These are phyloP conservation scores for Drosophila fulvimacula DNA, from an alignment of 2,888 invertebrate species.

Conservation along the genomic window DNA sequence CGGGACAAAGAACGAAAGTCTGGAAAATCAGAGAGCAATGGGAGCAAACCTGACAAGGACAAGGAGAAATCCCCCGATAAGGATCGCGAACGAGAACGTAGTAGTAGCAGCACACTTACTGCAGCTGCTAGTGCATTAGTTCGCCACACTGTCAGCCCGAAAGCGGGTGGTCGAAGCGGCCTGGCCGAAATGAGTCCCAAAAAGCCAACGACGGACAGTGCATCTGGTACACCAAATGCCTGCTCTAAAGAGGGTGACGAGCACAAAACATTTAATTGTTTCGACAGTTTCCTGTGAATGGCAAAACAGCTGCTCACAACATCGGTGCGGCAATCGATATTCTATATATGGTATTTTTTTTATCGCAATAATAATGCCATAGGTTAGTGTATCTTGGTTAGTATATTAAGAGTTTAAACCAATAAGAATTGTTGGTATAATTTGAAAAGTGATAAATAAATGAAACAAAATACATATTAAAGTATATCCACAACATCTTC, in stretches of 20 bases:
- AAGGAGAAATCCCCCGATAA: constrained; percentile 85
- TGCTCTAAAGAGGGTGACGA: constrained; percentile 76
- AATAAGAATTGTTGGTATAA: background rate
- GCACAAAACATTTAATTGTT: constrained; percentile 62
- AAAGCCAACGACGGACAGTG: constrained; percentile 36
- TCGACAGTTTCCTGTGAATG: constrained; percentile 44
- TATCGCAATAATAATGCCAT: too few relatives aligned
- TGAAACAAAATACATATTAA: too few relatives aligned
- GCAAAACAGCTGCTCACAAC: constrained; percentile 49
- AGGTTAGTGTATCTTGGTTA: too few relatives aligned
- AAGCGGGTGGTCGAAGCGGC: constrained; percentile 40
- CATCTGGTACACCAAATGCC: constrained; percentile 48
- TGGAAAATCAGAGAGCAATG: constrained; percentile 82
- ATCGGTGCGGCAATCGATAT: background rate
- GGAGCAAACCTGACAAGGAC: constrained; percentile 84
- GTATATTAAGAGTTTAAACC: background rate
- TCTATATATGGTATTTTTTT: background rate
- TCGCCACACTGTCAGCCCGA: constrained; percentile 72
- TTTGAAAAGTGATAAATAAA: background rate
- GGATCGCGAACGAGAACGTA: constrained; percentile 85
- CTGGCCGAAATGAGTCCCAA: constrained; percentile 67
- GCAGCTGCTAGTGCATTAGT: constrained; percentile 33
- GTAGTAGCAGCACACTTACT: constrained; percentile 41
- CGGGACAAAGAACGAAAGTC: constrained; percentile 86
- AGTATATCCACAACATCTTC: rapidly evolving